phyloP scores from a whole-genome alignment of 2,888 invertebrate species.

The Dolichopus griseipennis region DNA sequence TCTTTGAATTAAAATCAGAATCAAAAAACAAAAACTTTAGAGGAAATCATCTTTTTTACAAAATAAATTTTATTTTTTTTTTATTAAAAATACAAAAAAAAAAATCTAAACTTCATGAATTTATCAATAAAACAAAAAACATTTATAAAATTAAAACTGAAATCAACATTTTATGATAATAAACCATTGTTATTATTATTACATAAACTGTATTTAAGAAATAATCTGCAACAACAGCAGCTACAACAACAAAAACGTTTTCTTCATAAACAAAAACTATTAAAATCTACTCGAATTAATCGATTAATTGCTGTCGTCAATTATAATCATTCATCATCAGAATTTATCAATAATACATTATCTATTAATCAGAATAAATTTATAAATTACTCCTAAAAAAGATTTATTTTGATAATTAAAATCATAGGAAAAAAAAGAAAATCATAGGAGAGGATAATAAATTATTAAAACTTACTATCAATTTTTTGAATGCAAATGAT shows the following conservation, averaged over 20 bases:
- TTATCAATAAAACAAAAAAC: slow-evolving; percentile 33
- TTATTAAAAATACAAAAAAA: slow-evolving; percentile 12
- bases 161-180: background rate
- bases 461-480: no score
- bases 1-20: no score
- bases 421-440: no score
- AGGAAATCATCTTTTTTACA: no score
- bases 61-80: no score
- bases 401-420: no score
- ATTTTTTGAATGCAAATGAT: no score
- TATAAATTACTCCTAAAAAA: no score
- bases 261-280: background rate
- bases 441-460: no score
- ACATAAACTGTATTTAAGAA: slow-evolving; percentile 12
- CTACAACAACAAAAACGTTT: slow-evolving; percentile 19
- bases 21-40: no score
- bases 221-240: slow-evolving; percentile 15
- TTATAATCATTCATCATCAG: background rate
- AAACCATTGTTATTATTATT: background rate
- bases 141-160: slow-evolving; percentile 27
- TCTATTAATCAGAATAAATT: no score
- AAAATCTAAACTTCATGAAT: slow-evolving; percentile 40
- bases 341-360: no score
- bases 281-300: background rate
- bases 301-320: background rate